A percentile compares a stretch with the other conserved stretches of the same genome.
phyloP scores from a whole-genome alignment of 1,140 invertebrate species.

The Dufourea novaeangliae region DNA sequence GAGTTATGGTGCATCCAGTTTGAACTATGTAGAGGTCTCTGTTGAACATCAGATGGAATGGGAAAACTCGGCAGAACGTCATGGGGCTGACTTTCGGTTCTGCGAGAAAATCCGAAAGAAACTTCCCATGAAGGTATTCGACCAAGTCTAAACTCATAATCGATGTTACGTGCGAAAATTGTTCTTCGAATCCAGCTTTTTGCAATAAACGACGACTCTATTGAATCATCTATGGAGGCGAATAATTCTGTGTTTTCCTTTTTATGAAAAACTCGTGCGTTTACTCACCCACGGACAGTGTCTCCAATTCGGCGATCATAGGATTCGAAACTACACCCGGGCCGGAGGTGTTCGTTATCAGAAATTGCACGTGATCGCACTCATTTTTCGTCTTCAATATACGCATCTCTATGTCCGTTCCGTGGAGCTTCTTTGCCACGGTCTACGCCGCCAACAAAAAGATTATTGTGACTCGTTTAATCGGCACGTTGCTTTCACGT shows the following conservation, averaged over 20 bases:
- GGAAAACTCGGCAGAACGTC: slow-evolving; percentile 96
- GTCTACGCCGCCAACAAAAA: slow-evolving; percentile 84
- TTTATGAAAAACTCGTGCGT: too few species aligned
- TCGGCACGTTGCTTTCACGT: background rate
- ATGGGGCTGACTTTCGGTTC: slow-evolving; percentile 93
- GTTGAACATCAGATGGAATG: slow-evolving; percentile 97
- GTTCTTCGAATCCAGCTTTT: too few species aligned
- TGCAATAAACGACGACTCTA: too few species aligned
- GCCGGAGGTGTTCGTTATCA: slow-evolving; percentile 92
- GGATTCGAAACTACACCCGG: slow-evolving; percentile 83
- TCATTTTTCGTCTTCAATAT: slow-evolving; percentile 93
- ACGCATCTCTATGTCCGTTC: slow-evolving; percentile 94
- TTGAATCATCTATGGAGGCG: too few species aligned
- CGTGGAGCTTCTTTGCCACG: slow-evolving; percentile 94
- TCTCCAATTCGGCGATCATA: slow-evolving; percentile 88
- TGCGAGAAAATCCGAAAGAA: slow-evolving; percentile 74
- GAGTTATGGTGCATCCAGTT: slow-evolving; percentile 92
- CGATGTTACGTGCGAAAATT: background rate
- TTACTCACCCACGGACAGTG: slow-evolving; percentile 86
- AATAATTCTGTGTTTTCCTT: too few species aligned
- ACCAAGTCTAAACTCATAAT: background rate
- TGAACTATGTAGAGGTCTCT: slow-evolving; percentile 92
- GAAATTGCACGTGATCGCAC: slow-evolving; percentile 96
- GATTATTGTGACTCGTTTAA: slow-evolving; percentile 20
- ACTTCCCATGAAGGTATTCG: background rate